Evolutionary conservation across 2,797 vertebrate species (phyloP).

Genomic region (Trichosurus vulpecula): DNA sequence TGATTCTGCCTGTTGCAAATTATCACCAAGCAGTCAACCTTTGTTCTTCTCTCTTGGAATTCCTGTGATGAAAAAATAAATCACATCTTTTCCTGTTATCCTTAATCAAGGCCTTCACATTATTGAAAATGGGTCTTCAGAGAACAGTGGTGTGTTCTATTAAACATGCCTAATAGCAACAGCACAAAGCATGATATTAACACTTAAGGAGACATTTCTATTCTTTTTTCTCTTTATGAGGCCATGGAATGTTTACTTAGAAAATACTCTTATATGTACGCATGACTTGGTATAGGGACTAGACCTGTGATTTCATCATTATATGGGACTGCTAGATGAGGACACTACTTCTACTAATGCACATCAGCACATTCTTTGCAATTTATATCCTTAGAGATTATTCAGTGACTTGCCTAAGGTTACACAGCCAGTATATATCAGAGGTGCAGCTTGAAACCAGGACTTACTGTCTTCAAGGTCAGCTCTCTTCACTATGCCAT

Average conservation of each 20-base stretch:
- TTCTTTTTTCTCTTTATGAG: conserved; percentile 2
- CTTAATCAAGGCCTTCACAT: conserved; percentile 9
- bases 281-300: neutral
- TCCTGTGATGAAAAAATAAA: conserved; percentile 21
- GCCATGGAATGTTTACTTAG: neutral
- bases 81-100: neutral
- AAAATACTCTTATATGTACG: conserved; percentile 13
- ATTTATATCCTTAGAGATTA: neutral
- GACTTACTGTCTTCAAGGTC: neutral
- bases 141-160: neutral
- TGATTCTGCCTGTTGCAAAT: neutral
- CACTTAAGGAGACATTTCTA: neutral
- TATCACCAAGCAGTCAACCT: neutral
- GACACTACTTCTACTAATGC: neutral
- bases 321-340: neutral
- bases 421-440: neutral
- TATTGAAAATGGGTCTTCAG: conserved; percentile 35
- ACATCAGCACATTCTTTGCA: neutral
- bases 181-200: neutral
- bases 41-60: conserved; percentile 18
- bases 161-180: conserved; percentile 25
- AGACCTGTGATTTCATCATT: neutral
- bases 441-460: neutral
- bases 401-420: neutral
- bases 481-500: neutral